Evolutionary conservation across 2,888 invertebrate species (phyloP), one percentile per base, ranked within the genome.

Genomic region (Erebia aethiops): DNA sequence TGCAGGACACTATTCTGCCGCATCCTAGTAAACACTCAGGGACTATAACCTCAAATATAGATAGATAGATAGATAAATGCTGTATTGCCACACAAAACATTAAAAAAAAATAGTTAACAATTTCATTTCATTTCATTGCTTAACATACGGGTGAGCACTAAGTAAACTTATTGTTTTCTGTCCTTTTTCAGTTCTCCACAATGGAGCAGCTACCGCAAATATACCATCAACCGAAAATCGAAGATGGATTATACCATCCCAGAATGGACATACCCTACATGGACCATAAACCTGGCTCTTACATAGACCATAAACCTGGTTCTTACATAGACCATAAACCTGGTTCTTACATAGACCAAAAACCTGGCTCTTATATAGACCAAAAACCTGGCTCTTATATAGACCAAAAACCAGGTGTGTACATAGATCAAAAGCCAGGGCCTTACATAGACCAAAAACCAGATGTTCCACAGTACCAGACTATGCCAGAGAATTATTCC

Each of bases 191-290:
- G 65, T 43, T 49, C 41, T 18, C 46, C 74, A 63, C 26, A 65
- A 75, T 77, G 78, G 78, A 75, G 71, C 69, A 72, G 14, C 46
- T 43, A 18, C 35, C 51, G 0, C 8, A 69, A 1, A 67, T 71
- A 62, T 72, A 69, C 57, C 75, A 71, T 35, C 70, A 71, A 60
- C 75, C 72, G 4, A 72, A 75, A 67, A 65, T 72, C 54, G 77
- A 75, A 21, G 75, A 74, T 5, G 69, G 60, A 26, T 62, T 73
- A 49, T 75, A 69, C 58, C 67, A 70, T 0, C 54, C 71, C 1
- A 67, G 71, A 35, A 67, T 73, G 51, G 74, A 76, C 8, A 72
- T 65, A 1, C 70, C 69, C 10, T 77, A 72, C 61, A 64, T 70
- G 1, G 74, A 71, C 10, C 56, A 64, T 1, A 76, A 74, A 21